phyloP scores from a whole-genome alignment of 2,113 vertebrate genomes.

The Carollia perspicillata region DNA sequence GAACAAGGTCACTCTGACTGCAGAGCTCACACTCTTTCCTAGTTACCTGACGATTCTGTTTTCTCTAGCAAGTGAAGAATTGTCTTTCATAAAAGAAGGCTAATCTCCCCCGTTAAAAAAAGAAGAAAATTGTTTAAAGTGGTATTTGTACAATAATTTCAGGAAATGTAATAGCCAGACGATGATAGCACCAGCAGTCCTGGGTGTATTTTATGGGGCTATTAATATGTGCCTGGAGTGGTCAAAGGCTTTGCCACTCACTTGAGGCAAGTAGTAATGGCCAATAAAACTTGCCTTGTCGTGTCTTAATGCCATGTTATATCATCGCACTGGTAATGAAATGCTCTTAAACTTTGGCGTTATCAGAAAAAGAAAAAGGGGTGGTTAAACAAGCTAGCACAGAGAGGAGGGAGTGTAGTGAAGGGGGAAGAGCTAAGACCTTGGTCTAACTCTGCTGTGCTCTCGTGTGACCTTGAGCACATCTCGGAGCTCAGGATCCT shows the following conservation, averaged over 20 bases:
- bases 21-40: background rate
- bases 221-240: constrained; percentile 56
- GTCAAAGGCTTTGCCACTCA: constrained; percentile 51
- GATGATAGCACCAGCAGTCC: constrained; percentile 48
- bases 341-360: constrained; percentile 50
- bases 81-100: constrained; percentile 46
- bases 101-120: constrained; percentile 15
- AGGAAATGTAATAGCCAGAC: constrained; percentile 25
- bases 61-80: constrained; percentile 33
- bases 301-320: constrained; percentile 50
- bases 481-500: background rate
- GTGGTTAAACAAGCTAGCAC: background rate
- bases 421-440: background rate
- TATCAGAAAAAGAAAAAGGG: constrained; percentile 30
- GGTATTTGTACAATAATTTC: constrained; percentile 62
- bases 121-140: constrained; percentile 36
- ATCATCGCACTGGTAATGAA: constrained; percentile 58
- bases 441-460: background rate
- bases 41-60: constrained; percentile 16
- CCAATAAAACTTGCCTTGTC: constrained; percentile 59
- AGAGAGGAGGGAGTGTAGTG: background rate
- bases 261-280: constrained; percentile 53
- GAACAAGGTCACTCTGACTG: background rate
- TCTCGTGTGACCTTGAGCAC: background rate
- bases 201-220: constrained; percentile 26